Evolutionary conservation across 1,140 invertebrate species (phyloP), one percentile per base, ranked within the genome.

Genomic region (Chrysomallon squamiferum): DNA sequence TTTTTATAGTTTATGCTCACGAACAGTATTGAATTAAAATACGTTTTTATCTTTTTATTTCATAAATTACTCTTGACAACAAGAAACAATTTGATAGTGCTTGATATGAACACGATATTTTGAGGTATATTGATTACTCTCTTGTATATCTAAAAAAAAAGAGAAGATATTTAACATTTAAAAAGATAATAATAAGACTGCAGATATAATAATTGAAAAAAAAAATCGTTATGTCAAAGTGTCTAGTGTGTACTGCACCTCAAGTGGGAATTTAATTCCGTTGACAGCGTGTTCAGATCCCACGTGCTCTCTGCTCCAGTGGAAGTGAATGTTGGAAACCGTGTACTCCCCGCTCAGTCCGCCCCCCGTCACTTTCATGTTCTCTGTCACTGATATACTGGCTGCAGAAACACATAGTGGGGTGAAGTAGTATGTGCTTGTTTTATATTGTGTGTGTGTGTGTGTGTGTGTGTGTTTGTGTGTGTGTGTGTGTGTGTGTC

Each of bases 261-360:
- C 77, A 27, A 74, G 25, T 7, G 75, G 70, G 59, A 59, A 77
- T 22, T 67, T 62, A 13, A 54, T 58, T 5, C 69, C 69, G 62
- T 79, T 56, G n/a, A 77, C 47, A 38, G 62, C 54, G 47, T 80
- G 78, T 65, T 81, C 78, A 13, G 76, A 78, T 18, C 78, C 78
- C 4, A 45, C 18, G 29, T 67, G 49, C 25, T 74, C 66, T 13
- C 29, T 66, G 35, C 61, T 66, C 76, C 76, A 78, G 64, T 81
- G 79, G 59, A 80, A 77, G 65, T 80, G 78, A 32, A 80, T 69
- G 61, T 78, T 69, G 0, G 60, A 68, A 0, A 72, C 63, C 22
- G 69, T 72, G 57, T 74, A 79, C 13, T 41, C 49, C 7, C 65
- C 54, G 4, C 30, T n/a, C 11, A 75, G 59, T 3, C 66, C 66